These are phyloP conservation scores for Tragulus kanchil DNA, from an alignment of 2,113 vertebrate species.

Conservation along the genomic window DNA sequence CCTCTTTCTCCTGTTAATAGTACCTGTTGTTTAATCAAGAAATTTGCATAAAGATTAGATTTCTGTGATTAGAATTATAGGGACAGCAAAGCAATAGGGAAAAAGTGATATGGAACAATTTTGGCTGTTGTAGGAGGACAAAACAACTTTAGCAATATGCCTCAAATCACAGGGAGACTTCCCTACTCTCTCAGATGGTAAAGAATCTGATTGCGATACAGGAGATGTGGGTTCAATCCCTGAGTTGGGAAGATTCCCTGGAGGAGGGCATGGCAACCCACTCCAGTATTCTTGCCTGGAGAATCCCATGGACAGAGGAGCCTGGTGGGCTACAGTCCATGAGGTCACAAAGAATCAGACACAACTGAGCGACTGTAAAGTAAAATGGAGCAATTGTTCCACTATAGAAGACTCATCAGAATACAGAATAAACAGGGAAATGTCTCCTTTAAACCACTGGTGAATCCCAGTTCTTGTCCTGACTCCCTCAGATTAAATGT, in stretches of 20 bases:
- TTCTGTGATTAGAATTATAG: not conserved
- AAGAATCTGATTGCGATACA: not conserved
- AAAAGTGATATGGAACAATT: not conserved
- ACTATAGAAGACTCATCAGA: not conserved
- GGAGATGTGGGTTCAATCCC: not conserved
- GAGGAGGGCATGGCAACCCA: not conserved
- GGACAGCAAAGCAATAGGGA: not conserved
- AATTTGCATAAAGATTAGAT: slow-evolving; percentile 20
- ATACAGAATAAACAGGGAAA: not conserved
- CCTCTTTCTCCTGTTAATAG: not conserved
- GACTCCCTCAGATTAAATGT: slow-evolving; percentile 29
- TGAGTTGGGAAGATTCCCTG: not conserved
- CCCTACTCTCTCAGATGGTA: not conserved
- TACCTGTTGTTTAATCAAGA: slow-evolving; percentile 2
- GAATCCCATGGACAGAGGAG: not conserved
- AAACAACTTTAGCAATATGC: not conserved
- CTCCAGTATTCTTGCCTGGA: not conserved
- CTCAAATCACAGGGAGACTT: not conserved
- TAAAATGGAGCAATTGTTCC: not conserved
- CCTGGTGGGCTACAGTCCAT: not conserved
- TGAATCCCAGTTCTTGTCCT: not conserved
- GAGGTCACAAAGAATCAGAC: not conserved
- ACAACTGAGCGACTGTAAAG: not conserved
- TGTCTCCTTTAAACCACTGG: not conserved
- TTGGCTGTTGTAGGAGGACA: not conserved